Conservation (phyloP, 2,797 vertebrate genomes). For the Trichosurus vulpecula region DNA sequence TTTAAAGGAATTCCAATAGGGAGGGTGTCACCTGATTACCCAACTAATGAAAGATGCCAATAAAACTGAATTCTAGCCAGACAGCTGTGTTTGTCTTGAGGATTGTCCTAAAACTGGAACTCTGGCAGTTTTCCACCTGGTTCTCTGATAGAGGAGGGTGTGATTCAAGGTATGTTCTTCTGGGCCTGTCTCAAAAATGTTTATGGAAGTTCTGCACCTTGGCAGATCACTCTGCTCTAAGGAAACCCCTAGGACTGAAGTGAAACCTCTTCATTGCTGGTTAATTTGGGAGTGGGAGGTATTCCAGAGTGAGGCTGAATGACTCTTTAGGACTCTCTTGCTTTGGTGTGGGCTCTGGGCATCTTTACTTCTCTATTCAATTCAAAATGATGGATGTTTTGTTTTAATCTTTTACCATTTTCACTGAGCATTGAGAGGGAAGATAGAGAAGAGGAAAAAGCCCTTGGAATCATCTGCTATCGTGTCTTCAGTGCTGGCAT, state of each 20-base stretch:
- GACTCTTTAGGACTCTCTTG: constrained; percentile 24
- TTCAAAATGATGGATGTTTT: constrained; percentile 39
- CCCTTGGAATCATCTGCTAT: neutral
- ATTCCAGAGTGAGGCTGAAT: neutral
- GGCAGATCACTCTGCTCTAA: constrained; percentile 24
- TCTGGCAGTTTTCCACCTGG: constrained; percentile 69
- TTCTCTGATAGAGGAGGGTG: constrained; percentile 60
- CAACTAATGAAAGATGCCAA: constrained; percentile 14
- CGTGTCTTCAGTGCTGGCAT: neutral
- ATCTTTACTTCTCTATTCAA: neutral
- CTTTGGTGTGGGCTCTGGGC: neutral
- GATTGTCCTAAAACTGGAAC: constrained; percentile 58
- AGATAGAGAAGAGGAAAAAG: neutral
- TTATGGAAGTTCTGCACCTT: neutral
- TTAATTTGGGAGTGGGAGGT: constrained; percentile 26
- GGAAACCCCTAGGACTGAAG: neutral
- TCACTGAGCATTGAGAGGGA: neutral
- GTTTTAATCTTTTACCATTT: constrained; percentile 38
- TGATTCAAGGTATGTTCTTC: constrained; percentile 58
- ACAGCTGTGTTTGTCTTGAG: constrained; percentile 67
- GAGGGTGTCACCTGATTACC: constrained; percentile 40
- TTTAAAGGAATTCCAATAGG: constrained; percentile 42
- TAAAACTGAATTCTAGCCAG: constrained; percentile 54
- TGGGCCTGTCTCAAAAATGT: constrained; percentile 46
- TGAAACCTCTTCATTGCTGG: constrained; percentile 5